Base-by-base conservation (phyloP, 2,113 vertebrate genomes). In the Aix galericulata region DNA sequence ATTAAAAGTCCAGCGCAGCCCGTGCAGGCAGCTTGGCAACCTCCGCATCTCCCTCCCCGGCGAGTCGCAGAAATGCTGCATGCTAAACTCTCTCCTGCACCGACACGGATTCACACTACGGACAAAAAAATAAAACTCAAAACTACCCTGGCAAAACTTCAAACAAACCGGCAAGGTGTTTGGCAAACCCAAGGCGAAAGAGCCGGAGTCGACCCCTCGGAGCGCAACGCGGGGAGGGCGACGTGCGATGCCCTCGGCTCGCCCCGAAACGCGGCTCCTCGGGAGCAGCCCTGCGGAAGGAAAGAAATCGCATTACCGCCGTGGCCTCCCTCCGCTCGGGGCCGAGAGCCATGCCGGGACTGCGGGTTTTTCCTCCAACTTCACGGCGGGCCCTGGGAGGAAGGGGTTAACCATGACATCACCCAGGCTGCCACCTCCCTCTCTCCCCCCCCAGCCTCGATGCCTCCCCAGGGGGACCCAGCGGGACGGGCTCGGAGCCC, bases 321-420 rank as follows among this genome's bases (percentile, higher is more conserved):
- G 52, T 94, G 34, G 78, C 91, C 74, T 93, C 92, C 96, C 95
- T 97, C 96, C 46, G 74, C 97, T 89, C 78, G 96, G 95, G 83
- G 94, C 87, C 95, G 95, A 97, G 91, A 95, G 93, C 96, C 95
- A 95, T 94, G 91, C 95, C 36, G 96, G 86, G 95, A 96, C 95
- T 97, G 97, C 96, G 95, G 97, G 72, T 96, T 91, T 93, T 92
- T 87, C 97, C 93, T 97, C 95, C 94, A 98, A 98, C 97, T 98
- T 98, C 97, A 92, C 87, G 96, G 94, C 94, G 88, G 71, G 93
- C 94, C 96, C 89, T 93, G 97, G 0, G 34, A 96, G 93, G 97
- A 97, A 97, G 93, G 93, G 95, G 97, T 98, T 98, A 95, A 96
- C 97, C 96, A 97, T 97, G 91, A 97, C 97, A 96, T 97, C 97